Conservation (phyloP, 2,113 vertebrate species). For the rabbit (Oryctolagus cuniculus) region DNA sequence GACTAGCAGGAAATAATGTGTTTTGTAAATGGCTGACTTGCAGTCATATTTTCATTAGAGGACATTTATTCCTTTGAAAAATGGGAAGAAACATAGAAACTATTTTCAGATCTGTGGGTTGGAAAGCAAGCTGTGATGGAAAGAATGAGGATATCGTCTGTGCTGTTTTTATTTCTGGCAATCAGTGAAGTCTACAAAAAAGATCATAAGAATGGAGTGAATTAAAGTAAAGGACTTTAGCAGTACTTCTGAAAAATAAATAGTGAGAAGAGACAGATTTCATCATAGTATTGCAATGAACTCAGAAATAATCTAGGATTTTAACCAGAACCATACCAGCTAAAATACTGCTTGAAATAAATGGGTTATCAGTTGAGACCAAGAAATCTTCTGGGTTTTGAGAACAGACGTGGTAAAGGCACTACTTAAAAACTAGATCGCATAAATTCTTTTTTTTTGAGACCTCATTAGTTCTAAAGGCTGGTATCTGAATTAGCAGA, state of each 20-base stretch:
- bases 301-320: neutral
- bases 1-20: neutral
- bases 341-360: conserved; percentile 40
- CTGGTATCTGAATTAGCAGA: neutral
- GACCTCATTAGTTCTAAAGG: neutral
- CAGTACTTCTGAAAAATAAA: neutral
- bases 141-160: neutral
- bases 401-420: neutral
- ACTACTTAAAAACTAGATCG: neutral
- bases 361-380: neutral
- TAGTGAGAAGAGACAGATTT: neutral
- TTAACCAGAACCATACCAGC: neutral
- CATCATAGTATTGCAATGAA: neutral
- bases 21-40: conserved; percentile 12
- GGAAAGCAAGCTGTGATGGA: conserved; percentile 28
- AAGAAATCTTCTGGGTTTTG: neutral
- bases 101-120: neutral
- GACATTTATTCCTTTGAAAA: conserved; percentile 44
- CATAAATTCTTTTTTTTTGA: no score
- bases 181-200: neutral
- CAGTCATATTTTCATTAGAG: conserved; percentile 32
- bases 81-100: conserved; percentile 1
- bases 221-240: neutral
- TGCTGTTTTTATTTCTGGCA: neutral
- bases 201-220: neutral